Evolutionary conservation across 2,888 invertebrate species (phyloP), one percentile per base, ranked within the genome.

Genomic region (Palloptera scutellata): DNA sequence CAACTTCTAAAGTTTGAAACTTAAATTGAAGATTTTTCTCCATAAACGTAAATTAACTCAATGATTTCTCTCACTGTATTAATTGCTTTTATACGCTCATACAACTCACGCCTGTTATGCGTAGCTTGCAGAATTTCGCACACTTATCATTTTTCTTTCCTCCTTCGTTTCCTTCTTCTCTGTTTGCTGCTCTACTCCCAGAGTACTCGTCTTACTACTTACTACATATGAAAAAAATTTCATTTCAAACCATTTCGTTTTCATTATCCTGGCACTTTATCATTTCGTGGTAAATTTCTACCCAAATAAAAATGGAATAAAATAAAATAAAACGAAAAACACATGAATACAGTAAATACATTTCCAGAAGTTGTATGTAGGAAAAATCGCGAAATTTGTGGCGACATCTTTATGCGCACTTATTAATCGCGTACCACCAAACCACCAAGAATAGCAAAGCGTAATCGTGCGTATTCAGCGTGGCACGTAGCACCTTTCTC

Each of bases 211-310:
- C 2, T 30, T 30, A 30, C 30, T 30, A 30, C n/a, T n/a, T n/a
- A n/a, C n/a, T n/a, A n/a, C n/a, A n/a, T n/a, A n/a, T n/a, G n/a
- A n/a, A 60, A 11, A 58, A 15, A 42, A 12, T 19, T 19, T 43
- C 59, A 43, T 15, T 48, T 42, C 8, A 64, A 52, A 66, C 68
- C 72, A 72, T 74, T 70, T 70, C 70, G 71, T 70, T 74, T 74
- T 73, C 72, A 74, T 75, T 75, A 72, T 72, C 72, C 70, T 72
- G 65, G 19, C 72, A 72, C 69, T 73, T 73, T 71, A 72, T 75
- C 74, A 75, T 72, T 71, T 67, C 67, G 68, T 55, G 67, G 66
- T 67, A 67, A 64, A 66, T 66, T 42, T 43, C 11, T 10, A 53
- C 41, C 55, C 20, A 15, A 55, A 54, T 30, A 30, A 42, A 15